Base-by-base conservation (phyloP, 2,888 invertebrate genomes). In the Hyposoter dolosus region DNA sequence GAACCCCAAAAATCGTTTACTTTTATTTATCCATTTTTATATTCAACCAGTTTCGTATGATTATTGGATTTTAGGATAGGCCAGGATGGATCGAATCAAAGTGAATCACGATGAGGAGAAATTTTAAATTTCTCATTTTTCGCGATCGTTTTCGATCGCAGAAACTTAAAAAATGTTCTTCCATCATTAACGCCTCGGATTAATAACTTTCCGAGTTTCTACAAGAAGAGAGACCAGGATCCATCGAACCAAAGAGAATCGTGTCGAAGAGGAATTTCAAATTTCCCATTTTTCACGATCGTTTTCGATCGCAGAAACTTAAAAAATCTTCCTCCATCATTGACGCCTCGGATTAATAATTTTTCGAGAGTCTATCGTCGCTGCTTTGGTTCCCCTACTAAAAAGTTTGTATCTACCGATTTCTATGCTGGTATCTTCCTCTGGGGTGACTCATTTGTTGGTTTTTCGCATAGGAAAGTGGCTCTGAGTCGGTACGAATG, bases 401-500 rank as follows among this genome's bases (percentile, higher is more conserved):
- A 60, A 60, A 60, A 28, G 4, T 50, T 12, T 9, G 23, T 23
- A 45, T 7, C 17, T 5, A 12, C 6, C 17, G 35, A 35, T 35
- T 6, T 35, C 35, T 35, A 5, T 6, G 35, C 35, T 35, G 40
- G 40, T 40, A 5, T 10, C 10, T 7, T 40, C 40, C 40, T 40
- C 40, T 40, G 0, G 40, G 9, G 19, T 43, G 76, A 60, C 71
- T 85, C 69, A n/a, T 76, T 83, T 45, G 83, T 83, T 83, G 77
- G 47, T 84, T 66, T 47, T 60, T 77, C 72, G 86, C 83, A n/a
- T 19, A 66, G 65, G n/a, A 65, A 23, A 50, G 12, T 84, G 66
- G 69, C 72, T 74, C 65, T 63, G 47, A 47, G 56, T 40, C 28
- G 65, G 83, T 87, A 84, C 88, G 88, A 92, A 91, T 91, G 92